These are phyloP conservation scores for Ailurus styani DNA, from an alignment of 2,113 vertebrate genomes.

Conservation along the genomic window DNA sequence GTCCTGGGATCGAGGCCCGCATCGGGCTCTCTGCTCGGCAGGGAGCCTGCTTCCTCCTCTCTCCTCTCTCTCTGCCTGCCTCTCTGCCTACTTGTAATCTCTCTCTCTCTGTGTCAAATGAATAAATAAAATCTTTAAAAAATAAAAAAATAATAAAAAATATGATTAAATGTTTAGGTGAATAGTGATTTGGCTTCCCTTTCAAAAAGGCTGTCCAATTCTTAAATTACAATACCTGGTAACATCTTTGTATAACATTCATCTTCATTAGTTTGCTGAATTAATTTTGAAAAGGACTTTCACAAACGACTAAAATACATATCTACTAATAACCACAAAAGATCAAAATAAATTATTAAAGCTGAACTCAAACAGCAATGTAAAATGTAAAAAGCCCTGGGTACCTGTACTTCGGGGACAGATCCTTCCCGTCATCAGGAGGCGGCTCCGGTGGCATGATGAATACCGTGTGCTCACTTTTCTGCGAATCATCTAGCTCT, in stretches of 20 bases:
- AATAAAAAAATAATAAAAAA: too few relatives aligned
- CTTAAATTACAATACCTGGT: background rate
- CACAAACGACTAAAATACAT: background rate
- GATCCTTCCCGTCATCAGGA: constrained; percentile 82
- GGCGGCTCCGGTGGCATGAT: constrained; percentile 93
- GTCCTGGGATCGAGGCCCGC: too few relatives aligned
- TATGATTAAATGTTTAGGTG: background rate
- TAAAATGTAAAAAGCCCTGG: background rate
- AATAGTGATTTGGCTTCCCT: background rate
- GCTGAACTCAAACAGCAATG: background rate
- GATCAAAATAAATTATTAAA: background rate
- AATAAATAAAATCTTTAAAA: too few relatives aligned
- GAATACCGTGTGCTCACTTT: constrained; percentile 97
- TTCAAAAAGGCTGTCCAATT: background rate
- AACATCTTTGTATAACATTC: background rate
- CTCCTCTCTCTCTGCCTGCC: too few relatives aligned
- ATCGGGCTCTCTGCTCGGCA: too few relatives aligned
- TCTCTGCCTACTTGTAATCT: too few relatives aligned
- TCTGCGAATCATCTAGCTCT: constrained; percentile 97
- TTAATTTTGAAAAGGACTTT: background rate
- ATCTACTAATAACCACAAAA: background rate
- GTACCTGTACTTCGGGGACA: constrained; percentile 88
- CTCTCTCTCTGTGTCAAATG: too few relatives aligned
- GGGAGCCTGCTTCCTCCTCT: too few relatives aligned
- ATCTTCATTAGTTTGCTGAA: background rate